Conservation (phyloP, 2,888 invertebrate genomes). For the Ichneumoninae sp. region DNA sequence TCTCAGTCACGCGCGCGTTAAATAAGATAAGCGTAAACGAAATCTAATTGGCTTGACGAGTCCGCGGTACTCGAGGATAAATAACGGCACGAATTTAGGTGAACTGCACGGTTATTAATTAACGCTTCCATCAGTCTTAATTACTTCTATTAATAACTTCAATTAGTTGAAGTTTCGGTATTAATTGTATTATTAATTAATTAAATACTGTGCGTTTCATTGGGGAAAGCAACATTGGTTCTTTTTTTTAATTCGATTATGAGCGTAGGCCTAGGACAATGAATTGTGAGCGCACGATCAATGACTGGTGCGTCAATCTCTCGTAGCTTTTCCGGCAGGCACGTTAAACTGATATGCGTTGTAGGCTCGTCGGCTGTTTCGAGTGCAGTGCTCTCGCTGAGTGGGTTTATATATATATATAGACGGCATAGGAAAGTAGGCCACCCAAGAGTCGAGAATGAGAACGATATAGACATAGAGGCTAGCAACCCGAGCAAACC, state of each 20-base stretch:
- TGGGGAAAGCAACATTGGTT: not conserved
- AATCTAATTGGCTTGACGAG: not conserved
- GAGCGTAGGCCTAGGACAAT: not conserved
- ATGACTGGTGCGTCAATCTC: not conserved
- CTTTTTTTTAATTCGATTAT: not conserved
- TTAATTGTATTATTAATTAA: not conserved
- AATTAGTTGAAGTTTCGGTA: not conserved
- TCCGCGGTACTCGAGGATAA: not conserved
- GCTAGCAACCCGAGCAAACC: conserved; percentile 69
- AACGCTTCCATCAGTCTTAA: not conserved
- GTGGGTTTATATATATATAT: not conserved
- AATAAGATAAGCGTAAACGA: not conserved
- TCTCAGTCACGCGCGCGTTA: not conserved
- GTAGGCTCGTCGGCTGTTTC: conserved; percentile 16
- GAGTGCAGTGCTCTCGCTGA: conserved; percentile 70
- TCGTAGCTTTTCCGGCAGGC: conserved; percentile 7
- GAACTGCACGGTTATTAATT: not conserved
- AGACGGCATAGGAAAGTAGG: conserved; percentile 72
- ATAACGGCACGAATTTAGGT: not conserved
- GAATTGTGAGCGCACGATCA: not conserved
- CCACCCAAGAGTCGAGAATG: conserved; percentile 62
- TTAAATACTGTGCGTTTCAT: not conserved
- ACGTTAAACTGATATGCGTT: not conserved
- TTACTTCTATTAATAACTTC: not conserved
- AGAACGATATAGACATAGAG: conserved; percentile 45